Base-by-base conservation (phyloP, 1,140 invertebrate species). In the Proctacanthus coquilletti region DNA sequence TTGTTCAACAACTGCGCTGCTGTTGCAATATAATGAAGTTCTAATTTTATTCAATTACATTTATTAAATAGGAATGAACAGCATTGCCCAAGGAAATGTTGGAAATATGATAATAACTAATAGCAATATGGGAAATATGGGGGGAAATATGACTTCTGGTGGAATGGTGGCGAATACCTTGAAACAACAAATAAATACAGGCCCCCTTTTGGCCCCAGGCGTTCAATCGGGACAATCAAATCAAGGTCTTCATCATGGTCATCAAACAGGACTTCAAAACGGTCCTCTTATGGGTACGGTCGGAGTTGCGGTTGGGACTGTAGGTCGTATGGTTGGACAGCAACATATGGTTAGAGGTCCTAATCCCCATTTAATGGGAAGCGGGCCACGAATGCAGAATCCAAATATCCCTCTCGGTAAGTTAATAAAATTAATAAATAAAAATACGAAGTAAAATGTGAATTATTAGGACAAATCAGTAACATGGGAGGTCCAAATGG, bases 71-170 rank as follows among this genome's bases (percentile, higher is more conserved):
- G 72, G 70, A 43, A 76, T 75, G 68, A 75, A 74, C 46, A 71
- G 69, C 30, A 66, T 66, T 41, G 70, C 67, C 32, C 55, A 58
- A 39, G 66, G 69, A 14, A 71, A 68, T 44, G 63, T 62, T 21
- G 65, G 72, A 31, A 74, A 69, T 47, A 76, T 80, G 74, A 74
- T 78, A 46, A 70, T 78, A 61, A 76, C 74, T 3, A 78, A 72
- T 45, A 76, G 73, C 48, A 74, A 68, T 61, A 69, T 79, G 71
- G 74, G 71, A 41, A n/a, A n/a, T n/a, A 64, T 64, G 49, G 68
- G 67, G 15, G 65, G 66, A 13, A 69, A 66, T 48, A 66, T 75
- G 50, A 67, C 65, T 46, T 66, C 70, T 18, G 68, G 71, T 38
- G 67, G 66, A 42, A 54, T 73, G 36, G 69, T 80, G 20, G 71